Base-by-base conservation (phyloP, 2,888 invertebrate genomes). In the Sympetrum striolatum region DNA sequence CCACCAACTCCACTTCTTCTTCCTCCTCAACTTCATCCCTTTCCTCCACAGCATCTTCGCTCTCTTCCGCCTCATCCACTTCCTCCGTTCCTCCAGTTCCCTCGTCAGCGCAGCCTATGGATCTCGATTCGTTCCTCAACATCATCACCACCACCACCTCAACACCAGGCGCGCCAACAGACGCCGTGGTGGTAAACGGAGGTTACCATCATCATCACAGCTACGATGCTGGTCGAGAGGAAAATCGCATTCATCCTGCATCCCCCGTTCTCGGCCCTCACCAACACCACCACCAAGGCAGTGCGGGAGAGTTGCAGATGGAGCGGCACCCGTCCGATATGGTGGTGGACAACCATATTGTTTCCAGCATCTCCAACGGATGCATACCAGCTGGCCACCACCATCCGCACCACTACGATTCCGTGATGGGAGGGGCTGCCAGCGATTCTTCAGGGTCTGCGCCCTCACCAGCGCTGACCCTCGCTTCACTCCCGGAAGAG, bases 101-200 rank as follows among this genome's bases (percentile, higher is more conserved):
- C 44, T 12, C 64, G 48, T 90, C 86, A 79, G 80, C 81, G 25
- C 91, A 91, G 73, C 60, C 90, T n/a, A 64, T 97, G 92, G 97
- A 98, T 93, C 95, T 98, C 92, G 97, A 98, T 93, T 96, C 97
- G 90, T 96, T 98, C 92, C 94, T 98, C 92, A 97, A 96, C 93
- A 97, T 96, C 92, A 96, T 96, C 93, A 96, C 96, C 0, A 94
- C 93, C 80, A 96, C 92, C 96, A 79, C 91, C 25, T 81, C 91
- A 10, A 81, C 90, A 6, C 91, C 95, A 92, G 90, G 90, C 3
- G 90, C 86, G 79, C 91, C 73, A 12, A 25, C 91, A 79, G 90
- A 90, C 39, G 64, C 90, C 5, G 80, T 90, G 90, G 90, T 81
- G 18, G 80, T 81, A 25, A 86, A 91, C 25, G 81, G 81, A 22